phyloP scores from a whole-genome alignment of 2,113 vertebrate genomes.

The Athene noctua region DNA sequence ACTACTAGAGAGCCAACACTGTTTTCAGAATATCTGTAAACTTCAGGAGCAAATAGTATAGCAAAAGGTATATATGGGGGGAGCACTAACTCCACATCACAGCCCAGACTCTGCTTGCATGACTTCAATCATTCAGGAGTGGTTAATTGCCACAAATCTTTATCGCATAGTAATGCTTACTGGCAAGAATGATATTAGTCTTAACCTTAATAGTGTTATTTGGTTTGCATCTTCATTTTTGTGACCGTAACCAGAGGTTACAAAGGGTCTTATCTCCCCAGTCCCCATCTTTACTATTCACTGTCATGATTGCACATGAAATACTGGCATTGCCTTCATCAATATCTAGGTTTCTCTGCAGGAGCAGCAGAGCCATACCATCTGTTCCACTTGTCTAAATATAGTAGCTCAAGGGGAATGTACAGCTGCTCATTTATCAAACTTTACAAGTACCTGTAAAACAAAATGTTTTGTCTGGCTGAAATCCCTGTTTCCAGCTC shows the following conservation, averaged over 20 bases:
- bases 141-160: background rate
- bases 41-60: background rate
- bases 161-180: background rate
- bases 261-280: background rate
- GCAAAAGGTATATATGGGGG: background rate
- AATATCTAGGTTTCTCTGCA: background rate
- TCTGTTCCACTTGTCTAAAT: conserved; percentile 13
- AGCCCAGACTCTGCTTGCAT: background rate
- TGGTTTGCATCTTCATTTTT: background rate
- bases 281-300: background rate
- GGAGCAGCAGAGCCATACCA: background rate
- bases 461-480: conserved; percentile 19
- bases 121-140: background rate
- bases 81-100: background rate
- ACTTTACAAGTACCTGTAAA: conserved; percentile 35
- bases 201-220: background rate
- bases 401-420: background rate
- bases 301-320: background rate
- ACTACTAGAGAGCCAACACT: background rate
- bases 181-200: background rate
- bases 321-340: background rate
- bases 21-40: background rate
- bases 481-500: background rate
- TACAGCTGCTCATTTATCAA: conserved; percentile 17
- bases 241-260: background rate